Percentiles rank a stretch among this genome's conserved stretches.
Evolutionary conservation across 2,888 invertebrate species (phyloP).

Genomic region (Tetropium fuscum): DNA sequence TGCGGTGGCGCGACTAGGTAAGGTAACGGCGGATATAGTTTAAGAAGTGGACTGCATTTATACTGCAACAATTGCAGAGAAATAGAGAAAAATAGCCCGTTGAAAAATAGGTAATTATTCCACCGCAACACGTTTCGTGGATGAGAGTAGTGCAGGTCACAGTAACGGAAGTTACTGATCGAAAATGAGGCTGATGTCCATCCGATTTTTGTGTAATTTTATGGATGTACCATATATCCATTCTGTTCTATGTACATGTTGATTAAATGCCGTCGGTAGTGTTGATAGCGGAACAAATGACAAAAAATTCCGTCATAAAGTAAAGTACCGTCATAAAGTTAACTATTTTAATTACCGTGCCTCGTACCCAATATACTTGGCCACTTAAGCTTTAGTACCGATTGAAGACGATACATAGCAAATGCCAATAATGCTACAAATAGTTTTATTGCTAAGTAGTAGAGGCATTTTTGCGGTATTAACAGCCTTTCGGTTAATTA

Average conservation of each 20-base stretch:
- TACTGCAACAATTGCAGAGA: slow-evolving; percentile 38
- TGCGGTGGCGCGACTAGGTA: slow-evolving; percentile 38
- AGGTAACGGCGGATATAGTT: slow-evolving; percentile 35
- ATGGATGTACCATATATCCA: slow-evolving; percentile 37
- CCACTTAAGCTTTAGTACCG: slow-evolving; percentile 29
- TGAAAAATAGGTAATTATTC: slow-evolving; percentile 43
- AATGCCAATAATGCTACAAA: slow-evolving; percentile 30
- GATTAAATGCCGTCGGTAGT: slow-evolving; percentile 22
- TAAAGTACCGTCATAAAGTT: slow-evolving; percentile 31
- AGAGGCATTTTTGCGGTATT: background rate
- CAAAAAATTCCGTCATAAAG: slow-evolving; percentile 35
- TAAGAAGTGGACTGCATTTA: slow-evolving; percentile 34
- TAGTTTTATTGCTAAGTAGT: slow-evolving; percentile 13
- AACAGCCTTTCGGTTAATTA: slow-evolving; percentile 8
- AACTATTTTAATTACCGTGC: slow-evolving; percentile 36
- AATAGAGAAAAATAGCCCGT: slow-evolving; percentile 37
- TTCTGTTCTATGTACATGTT: slow-evolving; percentile 24
- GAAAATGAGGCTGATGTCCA: slow-evolving; percentile 50
- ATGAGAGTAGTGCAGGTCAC: slow-evolving; percentile 47
- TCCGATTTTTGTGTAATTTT: slow-evolving; percentile 45
- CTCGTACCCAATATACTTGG: slow-evolving; percentile 20
- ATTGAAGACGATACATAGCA: slow-evolving; percentile 28
- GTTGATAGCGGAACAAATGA: slow-evolving; percentile 27
- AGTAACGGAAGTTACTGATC: slow-evolving; percentile 47
- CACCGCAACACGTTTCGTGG: slow-evolving; percentile 51